Evolutionary conservation across 1,140 invertebrate species (phyloP).

Genomic region (Hyles vespertilio): DNA sequence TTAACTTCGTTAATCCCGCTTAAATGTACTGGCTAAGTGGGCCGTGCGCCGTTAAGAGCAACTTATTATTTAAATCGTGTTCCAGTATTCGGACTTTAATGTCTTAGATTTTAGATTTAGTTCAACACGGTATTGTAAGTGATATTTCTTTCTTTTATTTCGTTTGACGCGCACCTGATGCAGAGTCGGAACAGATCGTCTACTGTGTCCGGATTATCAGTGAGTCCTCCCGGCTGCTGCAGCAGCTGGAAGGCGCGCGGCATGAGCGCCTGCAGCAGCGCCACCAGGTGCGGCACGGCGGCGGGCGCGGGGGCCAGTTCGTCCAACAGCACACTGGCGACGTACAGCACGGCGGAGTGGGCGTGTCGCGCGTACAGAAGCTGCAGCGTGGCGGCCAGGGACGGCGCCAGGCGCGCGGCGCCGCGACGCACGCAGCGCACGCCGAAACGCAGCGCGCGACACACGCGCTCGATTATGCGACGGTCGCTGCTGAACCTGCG

Average conservation of each 20-base stretch:
- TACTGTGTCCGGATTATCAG: constrained; percentile 97
- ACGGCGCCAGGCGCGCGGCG: constrained; percentile 85
- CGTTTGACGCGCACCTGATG: constrained; percentile 58
- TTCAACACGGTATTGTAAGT: too few relatives aligned
- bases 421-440: constrained; percentile 90
- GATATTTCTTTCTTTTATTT: too few relatives aligned
- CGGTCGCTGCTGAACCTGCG: constrained; percentile 87
- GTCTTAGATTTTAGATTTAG: too few relatives aligned
- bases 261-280: constrained; percentile 93
- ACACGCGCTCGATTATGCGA: constrained; percentile 93
- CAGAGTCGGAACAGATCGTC: constrained; percentile 97
- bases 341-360: constrained; percentile 96
- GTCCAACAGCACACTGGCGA: constrained; percentile 96
- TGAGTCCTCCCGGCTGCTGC: constrained; percentile 80
- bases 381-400: constrained; percentile 84
- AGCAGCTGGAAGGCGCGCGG: constrained; percentile 89
- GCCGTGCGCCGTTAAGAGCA: too few relatives aligned
- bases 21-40: too few relatives aligned
- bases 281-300: constrained; percentile 85
- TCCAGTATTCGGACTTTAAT: too few relatives aligned
- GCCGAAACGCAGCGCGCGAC: constrained; percentile 92
- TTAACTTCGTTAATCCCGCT: too few relatives aligned
- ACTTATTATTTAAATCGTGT: too few relatives aligned
- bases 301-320: constrained; percentile 87
- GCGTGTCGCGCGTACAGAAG: constrained; percentile 89